phyloP scores from a whole-genome alignment of 2,888 invertebrate genomes.

The Trissoscelio sp. region DNA sequence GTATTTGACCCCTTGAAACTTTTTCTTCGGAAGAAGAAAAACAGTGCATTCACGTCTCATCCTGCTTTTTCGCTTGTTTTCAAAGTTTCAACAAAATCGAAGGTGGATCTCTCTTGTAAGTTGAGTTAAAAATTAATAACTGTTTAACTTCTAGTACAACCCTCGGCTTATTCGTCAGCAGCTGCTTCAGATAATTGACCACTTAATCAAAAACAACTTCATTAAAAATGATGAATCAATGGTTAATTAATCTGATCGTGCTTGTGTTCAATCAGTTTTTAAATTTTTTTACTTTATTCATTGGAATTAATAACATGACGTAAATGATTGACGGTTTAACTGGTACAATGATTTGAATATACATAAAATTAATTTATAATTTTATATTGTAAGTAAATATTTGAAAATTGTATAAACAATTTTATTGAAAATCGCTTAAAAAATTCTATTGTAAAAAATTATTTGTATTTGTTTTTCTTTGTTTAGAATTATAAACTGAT shows the following conservation, averaged over 20 bases:
- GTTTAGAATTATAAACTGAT: too few relatives aligned
- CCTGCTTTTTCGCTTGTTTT: conserved; percentile 41
- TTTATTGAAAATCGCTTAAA: too few relatives aligned
- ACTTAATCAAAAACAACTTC: conserved; percentile 37
- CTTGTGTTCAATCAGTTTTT: not conserved
- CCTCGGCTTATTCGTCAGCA: conserved; percentile 34
- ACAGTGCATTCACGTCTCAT: conserved; percentile 39
- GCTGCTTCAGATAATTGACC: conserved; percentile 35
- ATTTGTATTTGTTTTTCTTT: too few relatives aligned
- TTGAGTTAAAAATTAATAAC: conserved; percentile 54
- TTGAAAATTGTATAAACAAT: too few relatives aligned
- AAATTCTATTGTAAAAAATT: too few relatives aligned
- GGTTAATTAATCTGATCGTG: not conserved
- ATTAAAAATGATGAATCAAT: conserved; percentile 9
- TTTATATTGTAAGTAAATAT: too few relatives aligned
- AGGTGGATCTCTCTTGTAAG: conserved; percentile 47
- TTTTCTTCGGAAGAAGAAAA: conserved; percentile 39
- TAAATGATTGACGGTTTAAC: not conserved
- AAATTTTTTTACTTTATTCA: not conserved
- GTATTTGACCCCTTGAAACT: conserved; percentile 56
- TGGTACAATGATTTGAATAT: too few relatives aligned
- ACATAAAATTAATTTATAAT: too few relatives aligned
- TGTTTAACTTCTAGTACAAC: conserved; percentile 45
- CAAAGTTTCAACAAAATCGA: conserved; percentile 53
- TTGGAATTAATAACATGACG: not conserved